A percentile compares a stretch with the other conserved stretches of the same genome.
Conservation (phyloP, 2,797 vertebrate species). For the Falco biarmicus region DNA sequence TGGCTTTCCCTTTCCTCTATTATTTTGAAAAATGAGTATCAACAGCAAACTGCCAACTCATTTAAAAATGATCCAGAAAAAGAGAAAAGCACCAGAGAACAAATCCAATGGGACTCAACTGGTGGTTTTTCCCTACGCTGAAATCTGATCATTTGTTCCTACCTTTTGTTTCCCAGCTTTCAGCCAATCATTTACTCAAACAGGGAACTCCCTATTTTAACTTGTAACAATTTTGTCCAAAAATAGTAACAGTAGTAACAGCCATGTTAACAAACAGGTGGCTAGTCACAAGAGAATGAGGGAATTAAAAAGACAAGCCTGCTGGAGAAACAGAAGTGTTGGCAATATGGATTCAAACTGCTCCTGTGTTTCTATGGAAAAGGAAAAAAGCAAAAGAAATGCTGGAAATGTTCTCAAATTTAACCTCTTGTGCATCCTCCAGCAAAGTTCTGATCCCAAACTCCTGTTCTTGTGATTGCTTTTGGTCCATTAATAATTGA, state of each 20-base stretch:
- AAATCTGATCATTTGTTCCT: neutral
- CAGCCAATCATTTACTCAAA: neutral
- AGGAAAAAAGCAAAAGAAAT: neutral
- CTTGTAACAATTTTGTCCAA: neutral
- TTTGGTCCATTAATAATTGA: neutral
- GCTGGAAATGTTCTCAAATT: neutral
- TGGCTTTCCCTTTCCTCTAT: neutral
- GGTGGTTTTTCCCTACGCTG: neutral
- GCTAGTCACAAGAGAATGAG: slow-evolving; percentile 20
- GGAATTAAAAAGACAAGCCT: slow-evolving; percentile 12
- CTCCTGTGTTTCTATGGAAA: neutral
- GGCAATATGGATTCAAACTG: neutral
- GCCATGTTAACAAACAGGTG: slow-evolving; percentile 11
- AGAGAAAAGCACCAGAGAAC: neutral
- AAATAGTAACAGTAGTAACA: slow-evolving; percentile 17
- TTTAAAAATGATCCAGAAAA: neutral
- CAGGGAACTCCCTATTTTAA: neutral
- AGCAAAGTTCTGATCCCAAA: neutral
- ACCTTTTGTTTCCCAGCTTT: neutral
- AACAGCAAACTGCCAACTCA: neutral
- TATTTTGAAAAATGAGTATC: neutral
- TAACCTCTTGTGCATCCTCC: neutral
- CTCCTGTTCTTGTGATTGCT: neutral
- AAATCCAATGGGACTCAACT: neutral
- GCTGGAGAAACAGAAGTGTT: neutral